phyloP scores from a whole-genome alignment of 1,140 invertebrate genomes.

The Ceratina japonica region DNA sequence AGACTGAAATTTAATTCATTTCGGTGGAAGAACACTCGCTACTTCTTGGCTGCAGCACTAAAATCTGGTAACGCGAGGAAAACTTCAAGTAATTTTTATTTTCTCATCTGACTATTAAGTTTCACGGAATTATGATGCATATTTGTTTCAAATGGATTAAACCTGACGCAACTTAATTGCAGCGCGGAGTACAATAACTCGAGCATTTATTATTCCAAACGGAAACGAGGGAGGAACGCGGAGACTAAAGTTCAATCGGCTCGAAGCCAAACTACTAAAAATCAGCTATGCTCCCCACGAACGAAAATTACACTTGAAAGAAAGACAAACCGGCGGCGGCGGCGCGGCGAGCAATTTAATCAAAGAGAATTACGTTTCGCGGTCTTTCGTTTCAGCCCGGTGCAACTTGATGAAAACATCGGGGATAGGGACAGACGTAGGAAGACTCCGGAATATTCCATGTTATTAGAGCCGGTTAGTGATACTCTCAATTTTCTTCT shows the following conservation, averaged over 20 bases:
- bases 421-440: neutral
- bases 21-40: neutral
- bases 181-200: too few relatives aligned
- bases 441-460: constrained; percentile 5
- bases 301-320: neutral
- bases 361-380: neutral
- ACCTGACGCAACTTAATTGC: too few relatives aligned
- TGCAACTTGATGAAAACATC: constrained; percentile 12
- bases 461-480: constrained; percentile 12
- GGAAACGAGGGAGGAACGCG: neutral
- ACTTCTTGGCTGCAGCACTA: too few relatives aligned
- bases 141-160: neutral
- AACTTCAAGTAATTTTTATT: too few relatives aligned
- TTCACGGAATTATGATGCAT: too few relatives aligned
- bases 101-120: too few relatives aligned
- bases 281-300: neutral
- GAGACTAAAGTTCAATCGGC: neutral
- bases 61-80: neutral
- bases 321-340: neutral
- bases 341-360: neutral
- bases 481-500: neutral
- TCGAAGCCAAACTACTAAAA: neutral
- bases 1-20: constrained; percentile 55
- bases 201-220: neutral
- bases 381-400: neutral